These are phyloP conservation scores for Platycnemis pennipes DNA, from an alignment of 2,888 invertebrate species.

Conservation along the genomic window DNA sequence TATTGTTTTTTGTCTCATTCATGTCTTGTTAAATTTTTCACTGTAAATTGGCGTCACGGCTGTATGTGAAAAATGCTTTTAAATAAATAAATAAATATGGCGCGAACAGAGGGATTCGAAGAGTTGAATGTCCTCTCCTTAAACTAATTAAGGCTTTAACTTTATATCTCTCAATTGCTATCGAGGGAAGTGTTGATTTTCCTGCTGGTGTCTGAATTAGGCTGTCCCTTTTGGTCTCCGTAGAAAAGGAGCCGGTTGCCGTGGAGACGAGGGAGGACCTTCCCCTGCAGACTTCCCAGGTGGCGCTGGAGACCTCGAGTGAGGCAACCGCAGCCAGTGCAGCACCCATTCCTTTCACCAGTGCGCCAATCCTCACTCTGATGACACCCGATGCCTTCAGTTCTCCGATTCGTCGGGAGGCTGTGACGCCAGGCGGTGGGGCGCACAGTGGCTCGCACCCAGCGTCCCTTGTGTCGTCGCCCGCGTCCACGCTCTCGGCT, in stretches of 20 bases:
- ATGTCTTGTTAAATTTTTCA: too few relatives aligned
- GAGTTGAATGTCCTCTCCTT: too few relatives aligned
- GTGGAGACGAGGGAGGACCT: background rate
- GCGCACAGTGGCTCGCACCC: conserved; percentile 40
- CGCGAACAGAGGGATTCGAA: too few relatives aligned
- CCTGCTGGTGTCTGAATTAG: background rate
- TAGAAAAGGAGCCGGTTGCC: background rate
- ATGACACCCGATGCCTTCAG: conserved; percentile 95
- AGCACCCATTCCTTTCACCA: background rate
- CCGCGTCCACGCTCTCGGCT: background rate
- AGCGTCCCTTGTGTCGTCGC: background rate
- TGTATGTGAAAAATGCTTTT: too few relatives aligned
- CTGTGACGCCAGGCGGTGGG: conserved; percentile 25
- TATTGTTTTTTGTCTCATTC: too few relatives aligned
- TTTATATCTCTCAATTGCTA: too few relatives aligned
- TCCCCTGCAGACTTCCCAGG: background rate
- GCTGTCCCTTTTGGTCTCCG: background rate
- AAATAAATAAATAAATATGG: too few relatives aligned
- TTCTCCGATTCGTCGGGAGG: conserved; percentile 77
- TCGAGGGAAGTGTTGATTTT: too few relatives aligned
- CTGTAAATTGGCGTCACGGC: too few relatives aligned
- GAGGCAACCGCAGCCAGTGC: background rate
- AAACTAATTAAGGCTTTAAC: too few relatives aligned
- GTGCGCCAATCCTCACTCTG: conserved; percentile 81
- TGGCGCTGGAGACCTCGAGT: background rate